Evolutionary conservation across 2,113 vertebrate species (phyloP), one percentile per base, ranked within the genome.

Genomic region (Dascyllus trimaculatus): DNA sequence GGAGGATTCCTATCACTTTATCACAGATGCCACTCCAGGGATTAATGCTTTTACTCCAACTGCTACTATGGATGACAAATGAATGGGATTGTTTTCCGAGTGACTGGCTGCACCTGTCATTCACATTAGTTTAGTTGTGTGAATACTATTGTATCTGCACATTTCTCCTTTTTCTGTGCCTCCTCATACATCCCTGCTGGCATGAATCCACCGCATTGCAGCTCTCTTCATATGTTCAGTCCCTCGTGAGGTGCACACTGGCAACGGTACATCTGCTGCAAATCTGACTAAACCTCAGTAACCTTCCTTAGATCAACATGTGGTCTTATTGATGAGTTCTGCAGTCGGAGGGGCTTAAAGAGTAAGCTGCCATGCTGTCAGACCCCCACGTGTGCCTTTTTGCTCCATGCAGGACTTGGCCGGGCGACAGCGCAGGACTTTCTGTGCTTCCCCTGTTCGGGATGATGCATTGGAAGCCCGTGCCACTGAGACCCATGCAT

Each of bases 1-100:
- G 67, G 65, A 67, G 68, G 76, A 69, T 78, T 72, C 72, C 56
- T 69, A 86, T 84, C 64, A 68, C 86, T 93, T 88, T 80, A 84
- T 71, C 87, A 85, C 68, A 78, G 66, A 43, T 17, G 80, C 76
- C 70, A 59, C 75, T 45, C 17, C 53, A 5, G 48, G 66, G 70
- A 87, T 78, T 69, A 66, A 91, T 81, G 78, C 75, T 35, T 75
- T 58, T 62, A 75, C 86, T 84, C 72, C 80, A 56, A 8, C 62
- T 40, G 48, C 56, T 60, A 52, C 71, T 71, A 57, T 65, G 32
- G 58, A 72, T 66, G 88, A 91, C 1, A 2, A 75, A 89, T 88
- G 65, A 64, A 67, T 54, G 38, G 29, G 71, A 68, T 67, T 49
- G 81, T 35, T 32, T 69, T 66, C 71, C 38, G 73, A 51, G 68